phyloP scores from a whole-genome alignment of 2,797 vertebrate genomes.

The Myripristis jacobus region DNA sequence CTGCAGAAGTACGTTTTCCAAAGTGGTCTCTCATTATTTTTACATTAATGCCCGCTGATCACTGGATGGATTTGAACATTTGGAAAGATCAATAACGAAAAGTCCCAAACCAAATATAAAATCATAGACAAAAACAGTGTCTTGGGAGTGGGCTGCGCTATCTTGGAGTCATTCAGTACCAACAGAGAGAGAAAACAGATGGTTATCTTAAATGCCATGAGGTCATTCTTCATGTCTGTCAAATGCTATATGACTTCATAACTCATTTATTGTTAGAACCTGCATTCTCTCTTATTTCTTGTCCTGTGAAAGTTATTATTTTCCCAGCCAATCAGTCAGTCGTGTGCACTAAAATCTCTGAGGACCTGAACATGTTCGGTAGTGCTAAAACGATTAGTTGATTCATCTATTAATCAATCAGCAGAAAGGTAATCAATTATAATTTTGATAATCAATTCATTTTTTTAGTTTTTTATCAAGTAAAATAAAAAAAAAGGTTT shows the following conservation, averaged over 20 bases:
- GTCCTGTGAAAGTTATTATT: slow-evolving; percentile 9
- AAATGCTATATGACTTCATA: slow-evolving; percentile 25
- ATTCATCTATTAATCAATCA: too few species aligned
- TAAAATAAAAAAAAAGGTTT: too few species aligned
- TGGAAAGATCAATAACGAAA: slow-evolving; percentile 16
- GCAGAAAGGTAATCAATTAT: too few species aligned
- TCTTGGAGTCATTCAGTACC: slow-evolving; percentile 21
- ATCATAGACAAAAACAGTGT: slow-evolving; percentile 12
- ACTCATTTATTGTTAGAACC: slow-evolving; percentile 11
- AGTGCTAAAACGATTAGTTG: too few species aligned
- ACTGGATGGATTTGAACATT: slow-evolving; percentile 26
- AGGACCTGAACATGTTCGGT: too few species aligned
- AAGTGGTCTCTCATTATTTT: slow-evolving; percentile 50
- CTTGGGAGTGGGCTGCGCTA: background rate
- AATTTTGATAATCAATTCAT: too few species aligned
- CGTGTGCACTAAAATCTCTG: background rate
- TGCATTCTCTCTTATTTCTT: slow-evolving; percentile 18
- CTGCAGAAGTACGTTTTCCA: slow-evolving; percentile 51
- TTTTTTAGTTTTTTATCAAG: too few species aligned
- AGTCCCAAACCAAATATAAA: slow-evolving; percentile 14
- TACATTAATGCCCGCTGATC: slow-evolving; percentile 50
- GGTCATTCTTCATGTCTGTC: slow-evolving; percentile 41
- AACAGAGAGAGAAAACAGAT: slow-evolving; percentile 36
- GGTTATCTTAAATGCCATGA: slow-evolving; percentile 36
- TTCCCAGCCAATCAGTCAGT: background rate